phyloP scores from a whole-genome alignment of 2,888 invertebrate genomes.

The Ametastegia equiseti region DNA sequence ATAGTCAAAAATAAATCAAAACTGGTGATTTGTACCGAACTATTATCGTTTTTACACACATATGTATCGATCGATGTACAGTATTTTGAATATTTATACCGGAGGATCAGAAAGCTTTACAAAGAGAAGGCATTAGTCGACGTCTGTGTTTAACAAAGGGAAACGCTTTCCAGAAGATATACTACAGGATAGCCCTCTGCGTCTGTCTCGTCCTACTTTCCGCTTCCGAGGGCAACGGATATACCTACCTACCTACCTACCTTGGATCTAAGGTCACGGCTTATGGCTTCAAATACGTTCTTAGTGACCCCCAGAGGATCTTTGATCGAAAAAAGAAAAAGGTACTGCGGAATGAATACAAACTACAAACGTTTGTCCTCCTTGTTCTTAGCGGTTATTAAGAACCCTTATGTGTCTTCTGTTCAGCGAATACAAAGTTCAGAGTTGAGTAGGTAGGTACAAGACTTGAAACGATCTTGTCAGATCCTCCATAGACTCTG shows the following conservation, averaged over 20 bases:
- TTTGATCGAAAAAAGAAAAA: slow-evolving; percentile 14
- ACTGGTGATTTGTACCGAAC: too few species aligned
- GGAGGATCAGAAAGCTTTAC: background rate
- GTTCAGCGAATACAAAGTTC: slow-evolving; percentile 19
- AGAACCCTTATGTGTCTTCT: background rate
- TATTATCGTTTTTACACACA: too few species aligned
- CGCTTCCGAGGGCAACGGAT: slow-evolving; percentile 23
- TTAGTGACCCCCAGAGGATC: slow-evolving; percentile 33
- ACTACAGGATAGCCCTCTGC: background rate
- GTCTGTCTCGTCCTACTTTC: slow-evolving; percentile 11
- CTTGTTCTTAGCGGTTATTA: background rate
- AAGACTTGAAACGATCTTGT: background rate
- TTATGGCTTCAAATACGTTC: background rate
- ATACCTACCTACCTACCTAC: background rate
- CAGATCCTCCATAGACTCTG: background rate
- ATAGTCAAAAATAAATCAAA: too few species aligned
- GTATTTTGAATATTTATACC: background rate
- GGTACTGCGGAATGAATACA: background rate
- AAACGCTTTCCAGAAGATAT: slow-evolving; percentile 13
- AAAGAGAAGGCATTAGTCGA: background rate
- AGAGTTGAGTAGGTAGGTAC: slow-evolving; percentile 1
- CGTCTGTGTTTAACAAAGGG: background rate
- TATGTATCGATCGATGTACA: too few species aligned
- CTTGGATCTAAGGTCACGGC: slow-evolving; percentile 10
- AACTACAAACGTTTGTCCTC: slow-evolving; percentile 24